phyloP scores from a whole-genome alignment of 2,888 invertebrate species.

The Abrostola tripartita region DNA sequence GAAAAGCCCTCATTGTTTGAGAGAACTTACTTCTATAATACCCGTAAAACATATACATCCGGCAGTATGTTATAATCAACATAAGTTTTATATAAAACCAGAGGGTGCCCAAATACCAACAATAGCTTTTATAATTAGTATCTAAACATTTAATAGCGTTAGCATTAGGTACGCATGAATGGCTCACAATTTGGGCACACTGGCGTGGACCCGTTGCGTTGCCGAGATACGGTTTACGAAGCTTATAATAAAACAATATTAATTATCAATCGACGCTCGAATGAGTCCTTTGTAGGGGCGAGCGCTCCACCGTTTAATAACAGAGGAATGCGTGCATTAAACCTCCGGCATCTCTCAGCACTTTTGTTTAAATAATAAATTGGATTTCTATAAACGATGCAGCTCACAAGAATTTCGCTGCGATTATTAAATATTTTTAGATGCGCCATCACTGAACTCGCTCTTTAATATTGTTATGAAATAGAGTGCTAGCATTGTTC shows the following conservation, averaged over 20 bases:
- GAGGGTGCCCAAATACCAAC: slow-evolving; percentile 16
- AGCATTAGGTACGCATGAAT: slow-evolving; percentile 73
- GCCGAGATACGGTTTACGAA: slow-evolving; percentile 78
- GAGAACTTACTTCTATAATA: background rate
- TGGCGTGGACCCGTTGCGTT: slow-evolving; percentile 54
- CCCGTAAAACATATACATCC: background rate
- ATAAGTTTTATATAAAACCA: slow-evolving; percentile 23
- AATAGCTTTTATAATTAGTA: slow-evolving; percentile 66
- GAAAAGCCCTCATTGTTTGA: too few species aligned
- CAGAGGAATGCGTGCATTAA: slow-evolving; percentile 80
- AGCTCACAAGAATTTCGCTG: slow-evolving; percentile 65
- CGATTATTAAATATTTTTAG: slow-evolving; percentile 61
- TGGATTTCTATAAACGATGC: slow-evolving; percentile 74
- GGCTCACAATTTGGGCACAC: slow-evolving; percentile 65
- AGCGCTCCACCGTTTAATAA: slow-evolving; percentile 71
- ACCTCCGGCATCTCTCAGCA: slow-evolving; percentile 75
- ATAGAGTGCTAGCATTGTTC: slow-evolving; percentile 10
- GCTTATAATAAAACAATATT: slow-evolving; percentile 85
- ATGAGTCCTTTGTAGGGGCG: slow-evolving; percentile 51
- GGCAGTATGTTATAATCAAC: background rate
- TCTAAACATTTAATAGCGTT: slow-evolving; percentile 75
- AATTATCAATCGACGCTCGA: slow-evolving; percentile 71
- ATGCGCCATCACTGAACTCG: slow-evolving; percentile 20
- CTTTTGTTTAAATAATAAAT: slow-evolving; percentile 83
- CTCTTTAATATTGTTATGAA: slow-evolving; percentile 22